Conservation (phyloP, 2,113 vertebrate species). For the Hymenochirus boettgeri region DNA sequence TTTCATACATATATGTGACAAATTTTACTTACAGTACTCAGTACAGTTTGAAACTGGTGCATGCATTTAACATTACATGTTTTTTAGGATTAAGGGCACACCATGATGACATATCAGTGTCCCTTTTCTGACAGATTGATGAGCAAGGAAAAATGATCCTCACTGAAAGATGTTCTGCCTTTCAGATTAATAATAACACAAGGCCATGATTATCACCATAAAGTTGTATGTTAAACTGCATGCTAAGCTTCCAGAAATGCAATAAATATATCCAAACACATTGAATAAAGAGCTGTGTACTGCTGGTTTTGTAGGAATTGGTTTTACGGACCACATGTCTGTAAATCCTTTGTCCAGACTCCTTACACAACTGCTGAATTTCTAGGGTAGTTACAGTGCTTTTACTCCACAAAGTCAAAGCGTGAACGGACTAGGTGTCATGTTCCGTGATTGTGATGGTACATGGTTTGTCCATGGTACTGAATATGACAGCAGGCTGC, state of each 20-base stretch:
- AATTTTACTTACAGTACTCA: no score
- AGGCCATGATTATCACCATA: not conserved
- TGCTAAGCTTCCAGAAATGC: fast-evolving
- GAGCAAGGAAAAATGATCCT: no score
- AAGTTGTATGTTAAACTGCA: not conserved
- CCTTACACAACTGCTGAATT: constrained; percentile 63
- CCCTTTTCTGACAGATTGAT: no score
- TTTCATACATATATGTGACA: no score
- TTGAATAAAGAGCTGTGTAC: constrained; percentile 80
- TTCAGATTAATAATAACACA: no score
- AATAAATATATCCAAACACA: constrained; percentile 88
- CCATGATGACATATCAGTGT: no score
- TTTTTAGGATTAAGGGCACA: no score
- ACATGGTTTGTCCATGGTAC: constrained; percentile 77
- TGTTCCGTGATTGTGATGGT: constrained; percentile 63
- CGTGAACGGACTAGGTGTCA: constrained; percentile 61
- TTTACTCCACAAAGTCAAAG: constrained; percentile 77
- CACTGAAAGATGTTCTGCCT: no score
- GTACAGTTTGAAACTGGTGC: no score
- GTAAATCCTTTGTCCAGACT: constrained; percentile 66
- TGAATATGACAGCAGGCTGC: constrained; percentile 85
- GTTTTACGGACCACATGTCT: constrained; percentile 89
- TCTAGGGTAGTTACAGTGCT: constrained; percentile 51
- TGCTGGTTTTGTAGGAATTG: constrained; percentile 89
- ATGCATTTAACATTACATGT: no score